Evolutionary conservation across 2,113 vertebrate species (phyloP).

Genomic region (Macroglossus sobrinus): DNA sequence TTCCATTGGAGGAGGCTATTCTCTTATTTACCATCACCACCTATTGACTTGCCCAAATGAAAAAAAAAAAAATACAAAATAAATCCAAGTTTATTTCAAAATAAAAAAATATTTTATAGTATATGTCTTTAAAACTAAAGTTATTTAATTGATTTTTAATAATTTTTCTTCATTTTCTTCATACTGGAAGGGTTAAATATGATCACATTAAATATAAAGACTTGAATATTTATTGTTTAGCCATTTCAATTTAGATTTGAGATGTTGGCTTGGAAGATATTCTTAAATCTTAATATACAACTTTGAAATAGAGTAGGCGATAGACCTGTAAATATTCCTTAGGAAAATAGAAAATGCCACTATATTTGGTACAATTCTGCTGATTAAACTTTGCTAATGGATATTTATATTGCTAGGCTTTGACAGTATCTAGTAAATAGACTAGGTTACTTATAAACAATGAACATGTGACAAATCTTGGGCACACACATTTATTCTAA

Average conservation of each 20-base stretch:
- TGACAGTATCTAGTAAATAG: slow-evolving; percentile 58
- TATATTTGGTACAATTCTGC: not conserved
- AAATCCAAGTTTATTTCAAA: not conserved
- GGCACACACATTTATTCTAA: slow-evolving; percentile 33
- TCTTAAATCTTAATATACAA: not conserved
- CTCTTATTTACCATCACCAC: rapidly evolving
- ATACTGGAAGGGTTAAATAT: not conserved
- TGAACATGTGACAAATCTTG: slow-evolving; percentile 44
- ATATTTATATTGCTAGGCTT: not conserved
- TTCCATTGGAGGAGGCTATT: not conserved
- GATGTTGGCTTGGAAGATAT: not conserved
- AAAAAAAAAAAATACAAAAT: not conserved
- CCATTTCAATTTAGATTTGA: not conserved
- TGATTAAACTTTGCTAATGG: not conserved
- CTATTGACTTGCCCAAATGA: not conserved
- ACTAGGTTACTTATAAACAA: slow-evolving; percentile 59
- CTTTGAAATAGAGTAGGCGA: not conserved
- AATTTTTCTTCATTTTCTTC: not conserved
- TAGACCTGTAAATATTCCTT: not conserved
- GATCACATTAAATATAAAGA: not conserved
- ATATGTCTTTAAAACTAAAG: not conserved
- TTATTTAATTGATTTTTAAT: not conserved
- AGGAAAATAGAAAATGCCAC: not conserved
- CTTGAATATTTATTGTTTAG: not conserved
- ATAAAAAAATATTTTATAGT: not conserved